phyloP scores from a whole-genome alignment of 2,113 vertebrate species.

The Gavia stellata region DNA sequence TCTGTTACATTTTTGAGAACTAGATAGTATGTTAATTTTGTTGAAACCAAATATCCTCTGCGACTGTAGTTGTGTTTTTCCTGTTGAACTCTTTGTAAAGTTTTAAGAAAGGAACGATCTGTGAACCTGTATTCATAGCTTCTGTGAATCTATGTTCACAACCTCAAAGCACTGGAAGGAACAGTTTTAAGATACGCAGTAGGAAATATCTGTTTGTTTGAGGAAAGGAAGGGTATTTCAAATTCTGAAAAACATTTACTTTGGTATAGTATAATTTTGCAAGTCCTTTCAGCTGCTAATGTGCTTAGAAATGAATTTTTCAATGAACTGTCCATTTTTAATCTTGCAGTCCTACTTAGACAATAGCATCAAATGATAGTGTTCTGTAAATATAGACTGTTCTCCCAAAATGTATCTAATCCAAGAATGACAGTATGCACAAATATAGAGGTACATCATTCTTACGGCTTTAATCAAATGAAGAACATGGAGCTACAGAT shows the following conservation, averaged over 20 bases:
- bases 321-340: conserved; percentile 26
- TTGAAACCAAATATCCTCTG: neutral
- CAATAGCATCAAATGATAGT: neutral
- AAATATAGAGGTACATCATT: neutral
- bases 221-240: neutral
- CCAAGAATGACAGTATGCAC: neutral
- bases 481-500: neutral
- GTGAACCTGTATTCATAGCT: neutral
- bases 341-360: neutral
- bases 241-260: conserved; percentile 10
- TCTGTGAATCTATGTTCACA: neutral
- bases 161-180: neutral
- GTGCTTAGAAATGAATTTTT: conserved; percentile 28
- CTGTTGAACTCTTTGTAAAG: neutral
- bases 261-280: neutral
- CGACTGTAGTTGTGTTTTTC: neutral
- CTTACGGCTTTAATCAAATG: neutral
- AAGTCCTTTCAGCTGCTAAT: conserved; percentile 19
- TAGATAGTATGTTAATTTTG: neutral
- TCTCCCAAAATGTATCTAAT: neutral
- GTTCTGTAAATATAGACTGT: neutral
- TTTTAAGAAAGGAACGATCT: neutral
- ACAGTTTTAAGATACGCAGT: neutral
- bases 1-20: neutral
- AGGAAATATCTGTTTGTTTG: neutral